Evolutionary conservation across 2,888 invertebrate genomes (phyloP), one percentile per base, ranked within the genome.

Genomic region (Apantesis nais): DNA sequence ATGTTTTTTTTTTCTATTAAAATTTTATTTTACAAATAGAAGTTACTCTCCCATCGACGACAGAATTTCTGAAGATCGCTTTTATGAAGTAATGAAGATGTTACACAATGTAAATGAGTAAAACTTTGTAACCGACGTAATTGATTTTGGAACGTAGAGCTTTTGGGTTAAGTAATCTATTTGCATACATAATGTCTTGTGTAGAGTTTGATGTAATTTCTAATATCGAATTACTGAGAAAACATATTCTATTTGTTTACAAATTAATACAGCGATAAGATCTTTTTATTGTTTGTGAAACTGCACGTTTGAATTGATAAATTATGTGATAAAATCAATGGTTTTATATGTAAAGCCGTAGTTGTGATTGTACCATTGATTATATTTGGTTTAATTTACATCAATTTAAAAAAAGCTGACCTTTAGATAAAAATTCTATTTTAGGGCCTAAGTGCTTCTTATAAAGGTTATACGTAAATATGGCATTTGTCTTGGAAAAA

Each of bases 131-230:
- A 67, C 41, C 31, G 34, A 44, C 63, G 60, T 48, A 64, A 60
- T 69, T 69, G 34, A 34, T 65, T 64, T 34, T 41, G 48, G 12
- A 34, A 9, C 29, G 22, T 44, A 69, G 41, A 48, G 19, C 29
- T 63, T 60, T 76, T 78, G 67, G 29, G 66, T 58, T 61, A 65
- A 78, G 71, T 60, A 70, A 74, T 68, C 48, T 66, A 79, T 79
- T 81, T 81, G 70, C 79, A 74, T 71, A 79, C 63, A 73, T 78
- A 72, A 68, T 64, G n/a, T 66, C 66, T 76, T 74, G 70, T 62
- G 70, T 64, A n/a, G 61, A 73, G 67, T 76, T 70, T 69, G 67
- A 72, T 72, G 31, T 37, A 31, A 31, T 41, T 62, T 19, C 37
- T 52, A 62, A 25, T 31, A 63, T 63, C 31, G 8, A 9, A 44